Evolutionary conservation across 2,113 vertebrate species (phyloP), one percentile per base, ranked within the genome.

Genomic region (Nerophis ophidion): DNA sequence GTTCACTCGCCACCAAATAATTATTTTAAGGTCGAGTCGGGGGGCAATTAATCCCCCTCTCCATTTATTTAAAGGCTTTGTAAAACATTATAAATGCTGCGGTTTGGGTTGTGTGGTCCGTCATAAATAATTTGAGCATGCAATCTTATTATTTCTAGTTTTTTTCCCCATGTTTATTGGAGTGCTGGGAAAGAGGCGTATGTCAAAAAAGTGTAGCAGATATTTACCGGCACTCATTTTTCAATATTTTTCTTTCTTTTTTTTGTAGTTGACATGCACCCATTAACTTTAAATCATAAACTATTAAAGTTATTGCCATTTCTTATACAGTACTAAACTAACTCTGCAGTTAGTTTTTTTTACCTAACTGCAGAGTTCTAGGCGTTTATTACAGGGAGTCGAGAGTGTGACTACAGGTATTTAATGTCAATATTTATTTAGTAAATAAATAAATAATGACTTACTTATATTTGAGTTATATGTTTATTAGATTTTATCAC

Each of bases 1-100:
- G 89, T 89, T 91, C 10, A 84, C 89, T 88, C 73, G 78, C 83
- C 87, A 91, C 90, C 80, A 86, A 82, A 89, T 91, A 92, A 93
- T 95, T 93, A 91, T 88, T 91, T 90, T 91, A 90, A 89, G 90
- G 90, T 88, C 88, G 84, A 83, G 83, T 80, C 75, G 77, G 87
- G 40, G 54, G 89, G 87, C 89, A 90, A 93, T 93, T 90, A 93
- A 91, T 93, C 90, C 90, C 85, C 16, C 80, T 85, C 85, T 86
- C 87, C 89, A 86, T 90, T 92, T 93, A 88, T 91, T 86, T 91
- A 90, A 90, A 88, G 89, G 87, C 81, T 92, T 89, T 90, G 90
- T 90, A 91, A 90, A 92, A 89, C 90, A 89, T 90, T 86, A 86
- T 89, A 84, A 86, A 90, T 88, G 86, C 88, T 89, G 84, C 79